phyloP scores from a whole-genome alignment of 2,888 invertebrate species.

The Macropis europaea region DNA sequence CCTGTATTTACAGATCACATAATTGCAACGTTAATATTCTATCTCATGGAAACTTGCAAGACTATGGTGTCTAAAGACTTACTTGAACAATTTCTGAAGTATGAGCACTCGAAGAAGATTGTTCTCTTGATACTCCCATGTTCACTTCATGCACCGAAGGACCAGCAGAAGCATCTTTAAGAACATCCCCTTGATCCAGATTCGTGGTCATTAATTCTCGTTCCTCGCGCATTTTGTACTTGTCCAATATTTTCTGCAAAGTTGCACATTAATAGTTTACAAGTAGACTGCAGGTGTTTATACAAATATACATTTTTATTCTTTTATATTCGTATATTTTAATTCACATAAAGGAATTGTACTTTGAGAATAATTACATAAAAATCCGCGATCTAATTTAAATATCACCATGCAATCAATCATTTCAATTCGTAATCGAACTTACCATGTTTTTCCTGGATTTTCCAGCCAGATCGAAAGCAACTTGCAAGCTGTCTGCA shows the following conservation, averaged over 20 bases:
- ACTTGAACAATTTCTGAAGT: constrained; percentile 36
- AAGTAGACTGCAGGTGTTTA: too few species aligned
- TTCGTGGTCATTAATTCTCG: constrained; percentile 34
- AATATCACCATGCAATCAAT: too few species aligned
- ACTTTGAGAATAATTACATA: too few species aligned
- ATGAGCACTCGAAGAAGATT: neutral
- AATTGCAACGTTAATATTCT: too few species aligned
- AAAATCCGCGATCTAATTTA: too few species aligned
- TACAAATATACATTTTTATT: too few species aligned
- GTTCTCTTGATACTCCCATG: neutral
- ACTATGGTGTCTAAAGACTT: neutral
- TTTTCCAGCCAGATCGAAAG: constrained; percentile 1
- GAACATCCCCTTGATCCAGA: constrained; percentile 41
- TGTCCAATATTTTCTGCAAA: constrained; percentile 29
- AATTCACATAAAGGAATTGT: too few species aligned
- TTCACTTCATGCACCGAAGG: constrained; percentile 4
- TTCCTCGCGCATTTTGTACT: constrained; percentile 29
- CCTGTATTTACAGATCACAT: too few species aligned
- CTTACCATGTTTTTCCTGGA: constrained; percentile 10
- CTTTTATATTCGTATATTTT: too few species aligned
- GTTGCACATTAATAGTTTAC: neutral
- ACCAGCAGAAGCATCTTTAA: constrained; percentile 32
- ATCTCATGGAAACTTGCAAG: neutral
- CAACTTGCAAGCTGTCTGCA: constrained; percentile 24
- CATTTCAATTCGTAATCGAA: neutral